Base-by-base conservation (phyloP, 2,113 vertebrate species). In the Chloroceryle aenea region DNA sequence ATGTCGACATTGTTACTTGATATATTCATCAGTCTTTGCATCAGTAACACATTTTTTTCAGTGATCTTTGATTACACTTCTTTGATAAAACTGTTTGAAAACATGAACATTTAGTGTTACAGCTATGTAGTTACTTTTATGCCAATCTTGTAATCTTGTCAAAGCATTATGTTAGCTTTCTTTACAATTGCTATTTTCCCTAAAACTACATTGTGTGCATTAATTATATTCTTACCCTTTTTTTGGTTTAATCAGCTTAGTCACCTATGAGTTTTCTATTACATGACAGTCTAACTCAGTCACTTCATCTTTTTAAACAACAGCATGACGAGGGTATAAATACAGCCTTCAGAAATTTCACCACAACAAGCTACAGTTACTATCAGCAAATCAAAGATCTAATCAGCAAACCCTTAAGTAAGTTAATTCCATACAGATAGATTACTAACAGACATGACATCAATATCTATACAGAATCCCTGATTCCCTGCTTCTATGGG, bases 81-180 rank as follows among this genome's bases (percentile, higher is more conserved):
- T 95, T 78, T 87, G 72, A 86, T 74, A 90, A 75, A 95, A 74
- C 9, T 69, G 56, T 72, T 83, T 1, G 4, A 83, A 90, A 94
- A 75, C 88, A 76, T 17, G n/a, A 78, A 52, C n/a, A 76, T 72
- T 40, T 62, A 78, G 29, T 21, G 34, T 73, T 83, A 79, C 14
- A 80, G 40, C 45, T 43, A 69, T 32, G 72, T 17, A 68, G 53
- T 73, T 79, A 69, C 42, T 88, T 91, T 77, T 56, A 94, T 66
- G 48, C 45, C 48, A 52, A 64, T 40, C 56, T 68, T 95, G 90
- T 93, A 94, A 87, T 91, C 85, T 87, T 61, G 74, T 88, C 88
- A 90, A 94, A 86, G 85, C 85, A 80, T 93, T 62, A 90, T 93
- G 38, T 36, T 38, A 80, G 53, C 22, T 90, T 88, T 90, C 82